phyloP scores from a whole-genome alignment of 92 coral and sea anemone genomes.

The Epizoanthus scotinus region DNA sequence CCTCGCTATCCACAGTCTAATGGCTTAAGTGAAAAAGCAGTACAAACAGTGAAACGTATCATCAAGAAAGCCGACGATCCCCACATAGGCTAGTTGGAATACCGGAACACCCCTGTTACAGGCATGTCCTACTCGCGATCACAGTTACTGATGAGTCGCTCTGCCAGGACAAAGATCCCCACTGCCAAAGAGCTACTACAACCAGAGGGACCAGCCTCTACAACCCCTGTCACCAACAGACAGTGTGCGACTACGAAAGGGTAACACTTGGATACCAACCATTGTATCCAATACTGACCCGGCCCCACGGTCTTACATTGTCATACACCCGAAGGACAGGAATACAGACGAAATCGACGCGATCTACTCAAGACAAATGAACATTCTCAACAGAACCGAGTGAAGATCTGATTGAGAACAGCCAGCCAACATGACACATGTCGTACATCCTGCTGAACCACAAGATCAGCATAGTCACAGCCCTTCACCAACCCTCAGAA shows the following conservation, averaged over 20 bases:
- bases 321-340: slow-evolving; percentile 52
- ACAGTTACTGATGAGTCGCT: slow-evolving; percentile 36
- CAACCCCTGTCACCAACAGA: slow-evolving; percentile 46
- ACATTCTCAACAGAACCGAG: not conserved
- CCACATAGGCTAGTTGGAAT: slow-evolving; percentile 31
- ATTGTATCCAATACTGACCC: slow-evolving; percentile 17
- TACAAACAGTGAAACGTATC: slow-evolving; percentile 29
- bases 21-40: slow-evolving; percentile 38
- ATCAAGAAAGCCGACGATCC: slow-evolving; percentile 42
- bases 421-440: not conserved
- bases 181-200: slow-evolving; percentile 17
- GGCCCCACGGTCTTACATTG: slow-evolving; percentile 44
- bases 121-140: slow-evolving; percentile 40
- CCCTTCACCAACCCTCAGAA: not conserved
- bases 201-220: slow-evolving; percentile 39
- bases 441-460: not conserved
- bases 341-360: slow-evolving; percentile 41
- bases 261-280: slow-evolving; percentile 56
- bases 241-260: slow-evolving; percentile 51
- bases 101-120: slow-evolving; percentile 42
- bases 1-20: slow-evolving; percentile 36
- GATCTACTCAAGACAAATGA: slow-evolving; percentile 23
- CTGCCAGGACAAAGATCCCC: slow-evolving; percentile 25
- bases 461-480: not conserved
- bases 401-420: not conserved